Percentiles rank a stretch among this genome's conserved stretches.
Evolutionary conservation across 2,888 invertebrate species (phyloP).

Genomic region (Caenorhabditis sp.): DNA sequence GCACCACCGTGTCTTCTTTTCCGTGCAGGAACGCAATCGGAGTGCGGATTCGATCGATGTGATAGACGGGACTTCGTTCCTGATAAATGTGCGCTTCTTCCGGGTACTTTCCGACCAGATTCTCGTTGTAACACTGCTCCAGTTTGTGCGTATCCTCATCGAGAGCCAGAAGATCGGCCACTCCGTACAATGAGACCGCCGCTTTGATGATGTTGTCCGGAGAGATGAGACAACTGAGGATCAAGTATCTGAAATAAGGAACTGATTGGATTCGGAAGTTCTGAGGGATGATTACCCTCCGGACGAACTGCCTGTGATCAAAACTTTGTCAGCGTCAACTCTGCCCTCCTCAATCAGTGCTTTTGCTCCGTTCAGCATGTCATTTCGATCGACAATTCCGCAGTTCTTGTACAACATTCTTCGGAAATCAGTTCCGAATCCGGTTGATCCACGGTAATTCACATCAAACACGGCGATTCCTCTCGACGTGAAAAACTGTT

Average conservation of each 20-base stretch:
- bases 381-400: constrained; percentile 80
- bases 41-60: constrained; percentile 79
- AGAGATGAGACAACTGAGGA: constrained; percentile 66
- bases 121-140: constrained; percentile 80
- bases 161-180: constrained; percentile 79
- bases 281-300: constrained; percentile 42
- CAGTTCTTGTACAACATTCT: constrained; percentile 76
- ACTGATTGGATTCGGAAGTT: no score
- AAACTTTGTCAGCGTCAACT: constrained; percentile 79
- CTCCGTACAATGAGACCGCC: constrained; percentile 80
- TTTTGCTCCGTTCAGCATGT: constrained; percentile 79
- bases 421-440: constrained; percentile 80
- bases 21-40: constrained; percentile 80
- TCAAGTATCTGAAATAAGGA: constrained; percentile 59
- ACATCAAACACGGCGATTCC: constrained; percentile 81
- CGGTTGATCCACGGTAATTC: constrained; percentile 81
- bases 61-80: constrained; percentile 79
- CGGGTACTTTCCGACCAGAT: constrained; percentile 77
- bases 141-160: constrained; percentile 80
- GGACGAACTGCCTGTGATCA: constrained; percentile 80
- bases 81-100: constrained; percentile 69
- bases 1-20: constrained; percentile 80
- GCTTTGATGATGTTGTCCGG: constrained; percentile 79
- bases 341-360: constrained; percentile 73
- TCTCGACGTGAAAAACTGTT: constrained; percentile 76